phyloP scores from a whole-genome alignment of 2,888 invertebrate genomes.

The Thymelicus acteon region DNA sequence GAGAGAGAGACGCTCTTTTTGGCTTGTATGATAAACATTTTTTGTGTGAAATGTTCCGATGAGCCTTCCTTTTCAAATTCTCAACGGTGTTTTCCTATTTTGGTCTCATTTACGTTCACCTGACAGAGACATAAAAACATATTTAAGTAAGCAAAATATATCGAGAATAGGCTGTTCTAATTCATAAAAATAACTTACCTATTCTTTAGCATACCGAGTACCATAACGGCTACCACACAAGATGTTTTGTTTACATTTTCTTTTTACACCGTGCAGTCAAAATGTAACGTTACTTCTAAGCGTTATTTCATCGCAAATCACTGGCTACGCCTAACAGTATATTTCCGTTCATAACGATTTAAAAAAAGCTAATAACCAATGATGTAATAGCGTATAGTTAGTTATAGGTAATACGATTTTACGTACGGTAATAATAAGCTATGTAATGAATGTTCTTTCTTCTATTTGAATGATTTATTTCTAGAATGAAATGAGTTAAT shows the following conservation, averaged over 20 bases:
- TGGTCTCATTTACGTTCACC: no score
- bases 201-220: slow-evolving; percentile 1
- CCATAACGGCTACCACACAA: slow-evolving; percentile 19
- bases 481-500: not conserved
- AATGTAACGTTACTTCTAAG: slow-evolving; percentile 32
- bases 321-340: slow-evolving; percentile 18
- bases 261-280: slow-evolving; percentile 27
- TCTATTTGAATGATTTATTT: not conserved
- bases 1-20: no score
- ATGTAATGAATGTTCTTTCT: not conserved
- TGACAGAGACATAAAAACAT: no score
- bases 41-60: no score
- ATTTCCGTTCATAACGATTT: slow-evolving; percentile 26
- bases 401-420: slow-evolving; percentile 16
- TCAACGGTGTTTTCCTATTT: no score
- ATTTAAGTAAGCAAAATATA: no score
- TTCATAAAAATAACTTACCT: slow-evolving; percentile 11
- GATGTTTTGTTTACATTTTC: slow-evolving; percentile 24
- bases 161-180: not conserved
- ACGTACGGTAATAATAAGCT: slow-evolving; percentile 4
- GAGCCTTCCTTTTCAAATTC: no score
- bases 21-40: no score
- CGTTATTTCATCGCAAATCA: slow-evolving; percentile 24
- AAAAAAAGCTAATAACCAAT: slow-evolving; percentile 35
- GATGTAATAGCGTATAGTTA: slow-evolving; percentile 29